Percentiles rank a stretch among this genome's conserved stretches.
These are phyloP conservation scores for Amphiprion ocellaris DNA, from an alignment of 2,113 vertebrate genomes.

Conservation along the genomic window DNA sequence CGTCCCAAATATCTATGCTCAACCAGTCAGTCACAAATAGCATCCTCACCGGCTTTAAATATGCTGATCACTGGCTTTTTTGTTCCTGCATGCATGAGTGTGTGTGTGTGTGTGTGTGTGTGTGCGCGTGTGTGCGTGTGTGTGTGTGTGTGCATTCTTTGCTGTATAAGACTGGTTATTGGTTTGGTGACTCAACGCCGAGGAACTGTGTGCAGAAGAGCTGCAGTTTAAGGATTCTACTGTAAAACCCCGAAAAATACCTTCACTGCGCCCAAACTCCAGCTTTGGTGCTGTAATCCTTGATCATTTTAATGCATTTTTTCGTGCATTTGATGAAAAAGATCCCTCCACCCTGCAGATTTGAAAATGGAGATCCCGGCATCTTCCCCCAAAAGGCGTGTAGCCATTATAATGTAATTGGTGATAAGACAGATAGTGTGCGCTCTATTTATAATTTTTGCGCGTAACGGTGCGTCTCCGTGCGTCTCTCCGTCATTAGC, in stretches of 20 bases:
- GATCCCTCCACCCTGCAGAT: neutral
- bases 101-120: constrained; percentile 2
- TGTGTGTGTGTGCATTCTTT: neutral
- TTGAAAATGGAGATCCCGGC: neutral
- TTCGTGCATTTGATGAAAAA: neutral
- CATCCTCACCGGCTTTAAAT: constrained; percentile 36
- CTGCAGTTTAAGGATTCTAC: neutral
- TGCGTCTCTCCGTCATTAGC: constrained; percentile 56
- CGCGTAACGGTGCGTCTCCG: constrained; percentile 56
- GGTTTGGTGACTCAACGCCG: constrained; percentile 42
- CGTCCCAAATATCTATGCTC: constrained; percentile 63
- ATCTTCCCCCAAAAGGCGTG: neutral
- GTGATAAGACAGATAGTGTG: constrained; percentile 19
- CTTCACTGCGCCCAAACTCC: neutral
- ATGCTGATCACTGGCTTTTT: constrained; percentile 14
- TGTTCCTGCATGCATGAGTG: neutral
- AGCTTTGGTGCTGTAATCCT: neutral
- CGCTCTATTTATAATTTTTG: constrained; percentile 63
- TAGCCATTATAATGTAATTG: neutral
- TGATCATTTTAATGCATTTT: neutral
- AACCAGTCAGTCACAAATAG: constrained; percentile 51
- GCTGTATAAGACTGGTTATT: constrained; percentile 5
- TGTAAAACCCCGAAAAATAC: neutral
- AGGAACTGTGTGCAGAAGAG: constrained; percentile 11
- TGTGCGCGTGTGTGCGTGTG: constrained; percentile 1